Conservation (phyloP, 2,113 vertebrate species). For the Cyprinus carpio region DNA sequence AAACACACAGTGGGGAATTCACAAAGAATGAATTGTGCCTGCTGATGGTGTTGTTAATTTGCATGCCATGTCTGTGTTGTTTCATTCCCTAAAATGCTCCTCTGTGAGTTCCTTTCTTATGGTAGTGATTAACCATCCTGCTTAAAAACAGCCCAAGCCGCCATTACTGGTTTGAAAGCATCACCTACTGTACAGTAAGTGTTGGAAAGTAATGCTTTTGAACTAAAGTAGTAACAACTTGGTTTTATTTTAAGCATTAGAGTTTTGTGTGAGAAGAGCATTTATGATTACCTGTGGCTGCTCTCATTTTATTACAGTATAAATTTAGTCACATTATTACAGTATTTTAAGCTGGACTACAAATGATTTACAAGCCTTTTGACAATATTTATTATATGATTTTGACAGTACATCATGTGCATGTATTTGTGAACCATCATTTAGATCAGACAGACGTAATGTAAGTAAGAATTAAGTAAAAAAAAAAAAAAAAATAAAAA, state of each 20-base stretch:
- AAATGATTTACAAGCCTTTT: too few species aligned
- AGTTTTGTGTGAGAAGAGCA: neutral
- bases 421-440: too few species aligned
- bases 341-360: neutral
- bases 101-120: neutral
- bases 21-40: neutral
- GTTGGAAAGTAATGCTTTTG: neutral
- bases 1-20: neutral
- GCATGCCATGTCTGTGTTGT: neutral
- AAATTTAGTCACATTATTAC: neutral
- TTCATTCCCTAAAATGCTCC: neutral
- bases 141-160: neutral
- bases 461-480: too few species aligned
- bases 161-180: conserved; percentile 7
- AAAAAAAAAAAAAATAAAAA: too few species aligned
- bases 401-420: too few species aligned
- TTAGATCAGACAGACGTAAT: too few species aligned
- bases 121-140: neutral
- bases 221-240: neutral
- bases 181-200: neutral
- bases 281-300: neutral
- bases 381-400: too few species aligned
- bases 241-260: conserved; percentile 1
- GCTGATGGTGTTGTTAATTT: neutral
- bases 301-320: too few species aligned